Conservation (phyloP, 2,113 vertebrate genomes). For the Hemibagrus wyckioides region DNA sequence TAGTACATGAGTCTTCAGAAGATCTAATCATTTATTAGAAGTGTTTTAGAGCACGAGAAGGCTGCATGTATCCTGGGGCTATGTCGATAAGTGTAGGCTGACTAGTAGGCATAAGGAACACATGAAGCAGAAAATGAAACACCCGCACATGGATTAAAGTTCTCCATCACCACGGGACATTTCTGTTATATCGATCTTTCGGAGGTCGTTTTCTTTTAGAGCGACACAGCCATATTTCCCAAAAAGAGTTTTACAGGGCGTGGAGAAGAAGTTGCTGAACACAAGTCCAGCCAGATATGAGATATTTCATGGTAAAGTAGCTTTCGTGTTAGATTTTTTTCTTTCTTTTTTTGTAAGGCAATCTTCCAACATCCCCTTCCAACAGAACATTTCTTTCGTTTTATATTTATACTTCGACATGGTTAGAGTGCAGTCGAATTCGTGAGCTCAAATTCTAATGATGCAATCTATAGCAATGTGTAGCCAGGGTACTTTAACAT, state of each 20-base stretch:
- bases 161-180: background rate
- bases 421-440: background rate
- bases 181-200: constrained; percentile 15
- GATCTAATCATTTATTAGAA: constrained; percentile 6
- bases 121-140: constrained; percentile 21
- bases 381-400: background rate
- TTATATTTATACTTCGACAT: background rate
- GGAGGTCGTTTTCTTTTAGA: background rate
- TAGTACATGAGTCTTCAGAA: background rate
- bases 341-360: too few relatives aligned
- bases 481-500: background rate
- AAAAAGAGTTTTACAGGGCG: background rate
- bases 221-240: background rate
- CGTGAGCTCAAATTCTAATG: background rate
- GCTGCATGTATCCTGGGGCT: constrained; percentile 6
- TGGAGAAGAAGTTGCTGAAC: background rate
- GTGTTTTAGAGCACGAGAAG: background rate
- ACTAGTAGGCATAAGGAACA: background rate
- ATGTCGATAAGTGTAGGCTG: constrained; percentile 12
- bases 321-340: background rate
- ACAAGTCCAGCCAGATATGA: background rate
- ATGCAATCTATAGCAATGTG: background rate
- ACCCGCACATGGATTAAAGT: background rate
- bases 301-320: background rate
- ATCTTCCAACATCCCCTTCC: background rate